Base-by-base conservation (phyloP, 1,140 invertebrate species). In the Zaprionus capensis region DNA sequence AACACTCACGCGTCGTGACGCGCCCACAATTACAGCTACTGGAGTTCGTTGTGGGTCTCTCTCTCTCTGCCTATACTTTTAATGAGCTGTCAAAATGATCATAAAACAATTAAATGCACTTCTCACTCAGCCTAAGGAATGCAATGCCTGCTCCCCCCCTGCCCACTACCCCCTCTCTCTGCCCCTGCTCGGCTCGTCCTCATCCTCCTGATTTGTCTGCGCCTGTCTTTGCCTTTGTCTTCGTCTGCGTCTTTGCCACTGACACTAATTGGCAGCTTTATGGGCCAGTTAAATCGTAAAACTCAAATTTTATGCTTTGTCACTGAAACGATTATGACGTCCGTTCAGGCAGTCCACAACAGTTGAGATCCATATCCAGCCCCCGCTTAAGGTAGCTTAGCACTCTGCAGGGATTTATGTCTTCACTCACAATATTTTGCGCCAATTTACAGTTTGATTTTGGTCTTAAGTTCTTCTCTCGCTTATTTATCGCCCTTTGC, bases 251-350 rank as follows among this genome's bases (percentile, higher is more conserved):
- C 77, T 82, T 75, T 64, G 67, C 58, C 76, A 57, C 83, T 92
- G 85, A 91, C 90, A 91, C 91, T 91, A 91, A 91, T 91, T 91
- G 91, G 91, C 85, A 84, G 82, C 91, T 91, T 91, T 91, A 91
- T 87, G 65, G 85, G 82, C 79, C 80, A 91, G 76, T 91, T 81
- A 84, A 84, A 83, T 86, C 86, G 86, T 91, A 91, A 91, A 91
- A 91, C 84, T 83, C 77, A 86, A 91, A 91, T 87, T 91, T 91
- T 91, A 91, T 91, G 86, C 77, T 82, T 87, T 91, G 86, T 90
- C 85, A 90, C 86, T 91, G 79, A 90, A 90, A 90, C 82, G 85
- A 90, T 90, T 90, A 90, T 90, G 85, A 90, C 85, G 85, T 88
- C 85, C 85, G 85, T 72, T 74, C 72, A 38, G 31, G 28, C 63